Evolutionary conservation across 2,113 vertebrate species (phyloP).

Genomic region (Xenotilapia leptura): DNA sequence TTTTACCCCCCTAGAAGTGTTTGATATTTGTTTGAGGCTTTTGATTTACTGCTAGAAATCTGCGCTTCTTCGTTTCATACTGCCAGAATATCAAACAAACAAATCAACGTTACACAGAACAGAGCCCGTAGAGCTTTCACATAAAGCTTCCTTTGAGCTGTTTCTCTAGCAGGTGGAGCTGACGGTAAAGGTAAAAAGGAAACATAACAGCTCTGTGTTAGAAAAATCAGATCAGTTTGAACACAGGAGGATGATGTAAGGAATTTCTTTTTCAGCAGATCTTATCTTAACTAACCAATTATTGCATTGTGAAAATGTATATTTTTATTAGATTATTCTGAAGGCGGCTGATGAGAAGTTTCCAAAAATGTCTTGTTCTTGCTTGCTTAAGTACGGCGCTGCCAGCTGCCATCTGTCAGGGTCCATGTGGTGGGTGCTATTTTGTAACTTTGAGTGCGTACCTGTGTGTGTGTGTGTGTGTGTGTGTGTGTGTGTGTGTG

Average conservation of each 20-base stretch:
- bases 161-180: not conserved
- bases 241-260: not conserved
- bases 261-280: not conserved
- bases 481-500: not conserved
- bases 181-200: not conserved
- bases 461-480: not conserved
- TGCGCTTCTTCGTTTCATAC: not conserved
- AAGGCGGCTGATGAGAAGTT: not conserved
- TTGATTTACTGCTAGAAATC: not conserved
- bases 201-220: not conserved
- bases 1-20: not conserved
- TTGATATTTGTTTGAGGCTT: not conserved
- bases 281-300: not conserved
- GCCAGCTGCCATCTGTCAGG: constrained; percentile 48
- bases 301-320: not conserved
- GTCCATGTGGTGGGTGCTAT: constrained; percentile 19
- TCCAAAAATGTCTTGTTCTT: not conserved
- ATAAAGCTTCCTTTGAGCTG: not conserved
- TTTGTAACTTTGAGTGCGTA: constrained; percentile 29
- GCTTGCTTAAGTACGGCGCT: not conserved
- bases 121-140: not conserved
- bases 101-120: not conserved
- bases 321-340: not conserved
- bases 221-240: not conserved
- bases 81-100: not conserved